A percentile compares a stretch with the other conserved stretches of the same genome.
Conservation (phyloP, 2,888 invertebrate species). For the Ischnura elegans region DNA sequence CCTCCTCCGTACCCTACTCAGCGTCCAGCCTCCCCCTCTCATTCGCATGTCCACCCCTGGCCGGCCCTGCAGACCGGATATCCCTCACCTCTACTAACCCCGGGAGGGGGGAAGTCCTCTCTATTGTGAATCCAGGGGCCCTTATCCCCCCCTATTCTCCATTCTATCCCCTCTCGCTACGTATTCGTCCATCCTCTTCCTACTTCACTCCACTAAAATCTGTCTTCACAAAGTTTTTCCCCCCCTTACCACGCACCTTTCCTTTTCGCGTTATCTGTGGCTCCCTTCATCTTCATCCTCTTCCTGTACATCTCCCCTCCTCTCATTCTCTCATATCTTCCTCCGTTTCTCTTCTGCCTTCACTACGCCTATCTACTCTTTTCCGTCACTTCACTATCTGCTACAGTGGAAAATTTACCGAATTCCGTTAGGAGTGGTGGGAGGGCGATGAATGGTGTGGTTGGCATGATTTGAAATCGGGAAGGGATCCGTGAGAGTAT, state of each 20-base stretch:
- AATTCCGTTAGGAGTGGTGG: not conserved
- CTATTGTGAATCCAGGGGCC: constrained; percentile 23
- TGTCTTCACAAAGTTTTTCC: not conserved
- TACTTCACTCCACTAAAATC: not conserved
- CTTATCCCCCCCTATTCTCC: not conserved
- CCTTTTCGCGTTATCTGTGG: not conserved
- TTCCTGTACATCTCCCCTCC: not conserved
- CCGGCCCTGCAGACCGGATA: constrained; percentile 36
- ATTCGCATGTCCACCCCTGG: constrained; percentile 1
- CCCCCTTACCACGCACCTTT: not conserved
- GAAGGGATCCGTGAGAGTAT: not conserved
- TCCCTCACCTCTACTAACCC: not conserved
- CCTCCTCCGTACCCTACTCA: not conserved
- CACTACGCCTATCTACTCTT: not conserved
- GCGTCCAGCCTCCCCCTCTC: not conserved
- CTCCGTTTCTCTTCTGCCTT: not conserved
- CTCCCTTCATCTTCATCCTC: not conserved
- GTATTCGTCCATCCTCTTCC: not conserved
- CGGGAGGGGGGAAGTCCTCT: not conserved
- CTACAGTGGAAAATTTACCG: not conserved
- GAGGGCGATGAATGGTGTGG: not conserved
- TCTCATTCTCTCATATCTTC: not conserved
- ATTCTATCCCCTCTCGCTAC: not conserved
- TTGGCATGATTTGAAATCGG: not conserved
- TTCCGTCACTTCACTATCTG: not conserved